Base-by-base conservation (phyloP, 2,797 vertebrate genomes). In the Mus minutoides region DNA sequence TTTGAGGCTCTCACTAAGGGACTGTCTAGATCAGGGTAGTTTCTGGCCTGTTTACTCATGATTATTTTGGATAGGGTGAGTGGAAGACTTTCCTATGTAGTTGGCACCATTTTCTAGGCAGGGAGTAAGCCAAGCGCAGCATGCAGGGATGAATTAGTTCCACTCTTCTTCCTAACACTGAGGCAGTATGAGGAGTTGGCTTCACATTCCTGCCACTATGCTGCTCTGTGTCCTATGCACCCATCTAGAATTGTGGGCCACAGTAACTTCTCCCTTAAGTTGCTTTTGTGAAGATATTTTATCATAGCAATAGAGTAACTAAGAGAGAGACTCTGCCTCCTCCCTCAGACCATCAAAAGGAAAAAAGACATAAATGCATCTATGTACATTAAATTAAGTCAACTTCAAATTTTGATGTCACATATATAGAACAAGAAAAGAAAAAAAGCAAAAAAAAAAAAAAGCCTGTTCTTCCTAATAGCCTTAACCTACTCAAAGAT, bases 371-470 rank as follows among this genome's bases (percentile, higher is more conserved):
- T 31, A 88, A 95, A 88, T 49, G 3, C 37, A 90, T 83, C 22
- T 29, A 14, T 7, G 40, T 40, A 87, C 34, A 71, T 49, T 79
- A 90, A 89, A 84, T 60, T n/a, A 87, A 83, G 34, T 60, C 37
- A 84, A 93, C 78, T 84, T 95, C 71, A 80, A 92, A 94, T 80
- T 60, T 19, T 75, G 24, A 93, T 67, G 83, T 34, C n/a, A 83
- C 37, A 24, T 21, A 37, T 43, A 77, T 37, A 62, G 34, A 94
- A 60, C 54, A 62, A 24, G 91, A 31, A 90, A 85, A 94, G 16
- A 10, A 84, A 62, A 62, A 69, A n/a, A n/a, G 34, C 17, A 19
- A n/a, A 69, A 69, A n/a, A 69, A 46, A 46, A 46, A 46, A 46
- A 19, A 69, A 19, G 16, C 34, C 26, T 76, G 43, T 69, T 91